phyloP scores from a whole-genome alignment of 2,113 vertebrate species.

The Sisor rabdophorus region DNA sequence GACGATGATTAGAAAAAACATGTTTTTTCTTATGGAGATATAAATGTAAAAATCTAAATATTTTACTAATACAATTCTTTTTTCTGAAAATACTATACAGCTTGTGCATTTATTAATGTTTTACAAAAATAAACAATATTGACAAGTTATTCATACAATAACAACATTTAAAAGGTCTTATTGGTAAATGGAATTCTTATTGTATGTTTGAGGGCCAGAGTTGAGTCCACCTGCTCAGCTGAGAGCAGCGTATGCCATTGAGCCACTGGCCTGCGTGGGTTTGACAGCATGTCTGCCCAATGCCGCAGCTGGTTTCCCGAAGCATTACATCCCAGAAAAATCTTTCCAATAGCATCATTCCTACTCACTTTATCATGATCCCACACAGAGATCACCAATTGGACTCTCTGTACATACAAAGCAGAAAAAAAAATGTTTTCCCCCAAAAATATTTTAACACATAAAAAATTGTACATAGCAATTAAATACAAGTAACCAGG shows the following conservation, averaged over 20 bases:
- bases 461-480: background rate
- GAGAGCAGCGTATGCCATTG: constrained; percentile 90
- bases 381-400: constrained; percentile 88
- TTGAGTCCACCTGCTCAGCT: constrained; percentile 73
- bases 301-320: constrained; percentile 84
- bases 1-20: too few relatives aligned
- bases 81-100: background rate
- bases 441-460: background rate
- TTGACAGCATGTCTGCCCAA: constrained; percentile 95
- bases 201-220: constrained; percentile 68
- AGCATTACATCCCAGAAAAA: constrained; percentile 80
- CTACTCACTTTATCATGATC: constrained; percentile 84
- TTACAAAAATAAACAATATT: too few relatives aligned
- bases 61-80: background rate
- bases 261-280: constrained; percentile 81
- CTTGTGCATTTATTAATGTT: background rate
- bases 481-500: background rate
- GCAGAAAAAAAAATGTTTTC: background rate
- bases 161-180: constrained; percentile 55
- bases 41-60: background rate
- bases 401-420: constrained; percentile 71
- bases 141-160: background rate
- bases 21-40: too few relatives aligned
- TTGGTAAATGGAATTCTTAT: constrained; percentile 64
- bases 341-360: constrained; percentile 85